These are phyloP conservation scores for Pedicia rivosa DNA, from an alignment of 2,888 invertebrate genomes.

Conservation along the genomic window DNA sequence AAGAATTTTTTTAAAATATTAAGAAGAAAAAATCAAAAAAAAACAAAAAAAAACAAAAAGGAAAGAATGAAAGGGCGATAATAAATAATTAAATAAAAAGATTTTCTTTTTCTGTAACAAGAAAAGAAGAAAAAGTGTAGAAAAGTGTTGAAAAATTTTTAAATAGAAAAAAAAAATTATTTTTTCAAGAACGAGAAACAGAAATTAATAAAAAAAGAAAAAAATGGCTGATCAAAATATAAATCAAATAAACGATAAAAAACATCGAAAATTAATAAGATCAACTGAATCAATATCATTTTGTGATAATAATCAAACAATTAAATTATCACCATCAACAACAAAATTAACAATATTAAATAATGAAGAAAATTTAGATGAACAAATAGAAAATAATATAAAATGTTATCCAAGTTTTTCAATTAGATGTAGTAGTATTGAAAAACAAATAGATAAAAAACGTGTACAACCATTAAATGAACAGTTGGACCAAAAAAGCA, in stretches of 20 bases:
- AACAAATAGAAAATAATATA: slow-evolving; percentile 2
- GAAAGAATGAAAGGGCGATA: too few species aligned
- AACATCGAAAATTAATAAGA: slow-evolving; percentile 4
- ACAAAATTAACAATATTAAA: not conserved
- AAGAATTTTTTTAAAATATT: too few species aligned
- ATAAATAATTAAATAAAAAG: too few species aligned
- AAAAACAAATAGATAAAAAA: not conserved
- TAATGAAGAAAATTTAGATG: too few species aligned
- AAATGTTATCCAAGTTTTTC: slow-evolving; percentile 4
- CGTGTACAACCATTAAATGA: not conserved
- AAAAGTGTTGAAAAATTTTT: not conserved
- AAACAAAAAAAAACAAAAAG: too few species aligned
- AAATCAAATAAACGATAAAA: too few species aligned
- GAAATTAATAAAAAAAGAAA: not conserved
- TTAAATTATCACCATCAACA: not conserved
- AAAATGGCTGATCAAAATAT: not conserved
- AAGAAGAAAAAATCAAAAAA: too few species aligned
- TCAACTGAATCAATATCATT: not conserved
- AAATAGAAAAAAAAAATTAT: not conserved
- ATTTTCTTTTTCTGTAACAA: not conserved
- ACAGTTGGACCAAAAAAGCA: slow-evolving; percentile 5
- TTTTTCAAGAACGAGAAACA: not conserved
- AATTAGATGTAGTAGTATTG: slow-evolving; percentile 2
- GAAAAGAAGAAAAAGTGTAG: not conserved
- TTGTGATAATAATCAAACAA: not conserved